Base-by-base conservation (phyloP, 2,888 invertebrate species). In the Chalcis sispes region DNA sequence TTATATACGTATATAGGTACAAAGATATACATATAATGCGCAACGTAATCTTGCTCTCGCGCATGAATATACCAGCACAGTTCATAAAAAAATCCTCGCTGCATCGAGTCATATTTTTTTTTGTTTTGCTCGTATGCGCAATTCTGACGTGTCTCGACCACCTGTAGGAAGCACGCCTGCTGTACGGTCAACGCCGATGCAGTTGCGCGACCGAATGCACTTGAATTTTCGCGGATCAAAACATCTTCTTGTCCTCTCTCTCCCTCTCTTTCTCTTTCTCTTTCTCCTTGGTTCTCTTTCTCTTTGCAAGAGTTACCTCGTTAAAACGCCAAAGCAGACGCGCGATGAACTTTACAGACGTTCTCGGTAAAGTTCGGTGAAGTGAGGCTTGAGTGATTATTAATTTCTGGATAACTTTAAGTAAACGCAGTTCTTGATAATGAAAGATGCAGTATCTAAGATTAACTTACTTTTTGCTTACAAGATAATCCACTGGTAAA, bases 91-190 rank as follows among this genome's bases (percentile, higher is more conserved):
- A n/a, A n/a, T n/a, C n/a, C n/a, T n/a, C n/a, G n/a, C n/a, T n/a
- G n/a, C n/a, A n/a, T n/a, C n/a, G n/a, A n/a, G n/a, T n/a, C n/a
- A n/a, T n/a, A n/a, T n/a, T n/a, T n/a, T n/a, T n/a, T n/a, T n/a
- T n/a, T n/a, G n/a, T n/a, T n/a, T n/a, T n/a, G n/a, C n/a, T n/a
- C n/a, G n/a, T n/a, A n/a, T n/a, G n/a, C n/a, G n/a, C 18, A 40
- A 15, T 61, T 36, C 50, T 36, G 29, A 50, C 36, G 32, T 15
- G 10, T 15, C 25, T 4, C 58, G 58, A 71, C 70, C 70, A 62
- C 70, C 61, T 71, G 70, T 71, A 62, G 61, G 52, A 20, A 23
- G 1, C 18, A 48, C n/a, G n/a, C n/a, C 15, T n/a, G 46, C 27
- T 5, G 29, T 15, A 48, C n/a, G 48, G 46, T 59, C 58, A 36